Conservation (phyloP, 2,113 vertebrate species). For the Ciconia maguari region DNA sequence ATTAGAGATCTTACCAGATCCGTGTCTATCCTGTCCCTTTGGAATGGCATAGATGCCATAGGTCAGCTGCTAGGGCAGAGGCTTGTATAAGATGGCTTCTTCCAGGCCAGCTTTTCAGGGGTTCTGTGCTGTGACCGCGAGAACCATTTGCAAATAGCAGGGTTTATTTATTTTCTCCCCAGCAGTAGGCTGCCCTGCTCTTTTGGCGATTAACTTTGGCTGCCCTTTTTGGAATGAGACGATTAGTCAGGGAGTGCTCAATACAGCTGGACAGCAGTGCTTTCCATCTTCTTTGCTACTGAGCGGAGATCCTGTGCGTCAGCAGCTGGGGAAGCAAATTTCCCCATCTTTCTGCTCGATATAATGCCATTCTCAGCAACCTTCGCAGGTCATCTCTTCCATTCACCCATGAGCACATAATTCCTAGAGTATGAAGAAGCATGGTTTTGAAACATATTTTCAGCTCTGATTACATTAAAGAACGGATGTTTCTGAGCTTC, state of each 20-base stretch:
- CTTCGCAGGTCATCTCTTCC: neutral
- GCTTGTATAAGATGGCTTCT: neutral
- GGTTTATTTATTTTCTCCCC: neutral
- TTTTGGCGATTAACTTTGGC: neutral
- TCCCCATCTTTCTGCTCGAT: neutral
- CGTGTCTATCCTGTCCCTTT: neutral
- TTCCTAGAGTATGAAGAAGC: neutral
- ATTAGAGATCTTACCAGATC: neutral
- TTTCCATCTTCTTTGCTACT: neutral
- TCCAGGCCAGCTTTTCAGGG: neutral
- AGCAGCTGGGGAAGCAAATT: neutral
- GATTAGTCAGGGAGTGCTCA: neutral
- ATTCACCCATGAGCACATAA: neutral
- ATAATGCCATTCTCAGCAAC: neutral
- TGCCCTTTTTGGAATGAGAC: neutral
- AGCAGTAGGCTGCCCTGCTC: neutral
- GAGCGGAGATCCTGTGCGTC: neutral
- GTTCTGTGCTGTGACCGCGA: neutral
- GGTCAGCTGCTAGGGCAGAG: neutral
- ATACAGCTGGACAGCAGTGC: neutral
- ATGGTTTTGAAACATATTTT: neutral
- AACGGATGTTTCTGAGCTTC: neutral
- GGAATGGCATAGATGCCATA: accelerated
- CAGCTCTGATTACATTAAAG: neutral
- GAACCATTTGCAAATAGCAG: neutral